Conservation (phyloP, 2,888 invertebrate genomes). For the Ecliptopera silaceata region DNA sequence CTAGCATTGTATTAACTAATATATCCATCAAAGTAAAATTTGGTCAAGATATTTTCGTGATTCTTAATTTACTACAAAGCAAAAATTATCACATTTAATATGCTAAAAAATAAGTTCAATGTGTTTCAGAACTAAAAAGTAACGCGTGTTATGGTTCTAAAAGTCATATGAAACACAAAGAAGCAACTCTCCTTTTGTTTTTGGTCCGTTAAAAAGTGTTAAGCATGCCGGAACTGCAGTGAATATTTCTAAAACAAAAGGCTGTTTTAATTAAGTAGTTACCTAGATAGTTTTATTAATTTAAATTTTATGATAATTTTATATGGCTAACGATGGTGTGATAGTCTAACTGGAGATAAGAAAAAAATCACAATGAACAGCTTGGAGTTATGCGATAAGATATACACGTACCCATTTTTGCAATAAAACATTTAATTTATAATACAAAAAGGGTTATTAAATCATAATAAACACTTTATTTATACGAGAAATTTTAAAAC, state of each 20-base stretch:
- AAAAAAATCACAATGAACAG: slow-evolving; percentile 45
- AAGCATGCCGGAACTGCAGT: slow-evolving; percentile 15
- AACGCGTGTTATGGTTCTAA: too few relatives aligned
- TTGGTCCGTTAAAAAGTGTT: not conserved
- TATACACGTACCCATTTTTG: slow-evolving; percentile 30
- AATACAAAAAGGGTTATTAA: slow-evolving; percentile 26
- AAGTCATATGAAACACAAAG: too few relatives aligned
- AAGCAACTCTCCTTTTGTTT: not conserved
- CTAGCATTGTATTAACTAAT: too few relatives aligned
- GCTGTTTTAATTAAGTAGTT: slow-evolving; percentile 48
- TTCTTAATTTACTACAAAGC: too few relatives aligned
- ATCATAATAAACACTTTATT: slow-evolving; percentile 22
- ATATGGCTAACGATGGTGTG: slow-evolving; percentile 41
- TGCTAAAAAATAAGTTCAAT: too few relatives aligned
- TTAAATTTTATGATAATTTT: slow-evolving; percentile 49
- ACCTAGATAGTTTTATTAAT: slow-evolving; percentile 46
- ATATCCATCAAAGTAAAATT: too few relatives aligned
- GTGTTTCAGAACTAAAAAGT: too few relatives aligned
- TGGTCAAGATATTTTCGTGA: too few relatives aligned
- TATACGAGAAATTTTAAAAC: slow-evolving; percentile 7
- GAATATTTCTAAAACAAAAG: slow-evolving; percentile 41
- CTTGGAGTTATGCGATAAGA: slow-evolving; percentile 38
- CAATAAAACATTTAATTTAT: slow-evolving; percentile 32
- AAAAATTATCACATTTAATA: too few relatives aligned
- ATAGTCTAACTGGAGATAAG: slow-evolving; percentile 38